A percentile compares a stretch with the other conserved stretches of the same genome.
phyloP scores from a whole-genome alignment of 2,797 vertebrate genomes.

The Gobionotothen gibberifrons region DNA sequence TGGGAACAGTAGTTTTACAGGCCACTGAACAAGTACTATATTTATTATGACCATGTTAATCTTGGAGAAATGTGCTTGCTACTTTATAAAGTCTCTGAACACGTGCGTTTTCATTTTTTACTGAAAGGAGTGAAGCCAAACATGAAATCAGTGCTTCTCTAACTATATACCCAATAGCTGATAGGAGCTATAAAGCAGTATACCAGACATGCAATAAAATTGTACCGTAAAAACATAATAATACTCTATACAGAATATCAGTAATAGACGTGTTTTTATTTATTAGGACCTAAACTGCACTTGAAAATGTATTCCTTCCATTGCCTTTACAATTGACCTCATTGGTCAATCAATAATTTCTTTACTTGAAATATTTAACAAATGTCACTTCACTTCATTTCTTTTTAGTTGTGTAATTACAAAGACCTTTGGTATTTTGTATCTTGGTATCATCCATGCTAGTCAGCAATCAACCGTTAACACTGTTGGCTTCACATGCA shows the following conservation, averaged over 20 bases:
- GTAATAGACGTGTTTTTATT: not conserved
- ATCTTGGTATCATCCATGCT: slow-evolving; percentile 9
- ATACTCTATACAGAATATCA: not conserved
- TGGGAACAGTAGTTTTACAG: slow-evolving; percentile 64
- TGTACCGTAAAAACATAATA: not conserved
- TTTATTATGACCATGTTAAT: slow-evolving; percentile 52
- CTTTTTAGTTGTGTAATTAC: not conserved
- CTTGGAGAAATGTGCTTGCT: slow-evolving; percentile 3
- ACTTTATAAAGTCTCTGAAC: slow-evolving; percentile 15
- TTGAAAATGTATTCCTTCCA: slow-evolving; percentile 1
- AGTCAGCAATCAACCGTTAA: slow-evolving; percentile 22
- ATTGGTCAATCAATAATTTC: not conserved
- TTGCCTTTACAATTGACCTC: slow-evolving; percentile 7
- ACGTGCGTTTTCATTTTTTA: not conserved
- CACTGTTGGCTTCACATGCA: slow-evolving; percentile 1
- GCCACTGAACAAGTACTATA: slow-evolving; percentile 50
- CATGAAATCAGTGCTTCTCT: not conserved
- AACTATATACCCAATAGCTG: not conserved
- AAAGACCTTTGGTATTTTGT: not conserved
- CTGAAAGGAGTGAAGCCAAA: not conserved
- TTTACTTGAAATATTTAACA: slow-evolving; percentile 8
- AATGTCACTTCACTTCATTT: slow-evolving; percentile 15
- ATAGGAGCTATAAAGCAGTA: not conserved
- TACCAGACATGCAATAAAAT: not conserved
- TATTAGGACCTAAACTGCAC: not conserved